Evolutionary conservation across 37 sponge, comb jelly and placozoan species (phyloP).

Genomic region (Crambe crambe): DNA sequence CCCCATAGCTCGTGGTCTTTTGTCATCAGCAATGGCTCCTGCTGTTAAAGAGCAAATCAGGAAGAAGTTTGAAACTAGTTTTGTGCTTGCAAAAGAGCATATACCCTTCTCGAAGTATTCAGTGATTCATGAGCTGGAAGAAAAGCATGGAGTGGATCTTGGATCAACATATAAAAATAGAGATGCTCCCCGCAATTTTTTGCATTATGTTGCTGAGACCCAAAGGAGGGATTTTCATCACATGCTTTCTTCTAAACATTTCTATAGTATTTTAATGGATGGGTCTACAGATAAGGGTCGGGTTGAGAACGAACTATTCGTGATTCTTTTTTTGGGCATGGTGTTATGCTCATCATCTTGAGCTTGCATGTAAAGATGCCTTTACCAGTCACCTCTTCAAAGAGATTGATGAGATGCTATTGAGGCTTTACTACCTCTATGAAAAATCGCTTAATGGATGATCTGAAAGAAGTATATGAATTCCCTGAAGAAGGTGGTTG

Average conservation of each 20-base stretch:
- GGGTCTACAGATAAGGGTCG: slow-evolving; percentile 42
- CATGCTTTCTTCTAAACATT: slow-evolving; percentile 7
- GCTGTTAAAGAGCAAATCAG: slow-evolving; percentile 5
- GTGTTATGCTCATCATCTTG: too few relatives aligned
- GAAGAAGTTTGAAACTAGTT: slow-evolving; percentile 48
- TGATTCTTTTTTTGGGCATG: slow-evolving; percentile 10
- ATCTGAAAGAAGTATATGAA: too few relatives aligned
- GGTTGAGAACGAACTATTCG: slow-evolving; percentile 64
- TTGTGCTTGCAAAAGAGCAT: slow-evolving; percentile 27
- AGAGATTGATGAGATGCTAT: too few relatives aligned
- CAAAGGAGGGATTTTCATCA: slow-evolving; percentile 17
- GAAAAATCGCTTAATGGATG: too few relatives aligned
- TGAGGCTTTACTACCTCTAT: too few relatives aligned
- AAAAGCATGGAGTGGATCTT: slow-evolving; percentile 61
- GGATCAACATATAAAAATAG: slow-evolving; percentile 30
- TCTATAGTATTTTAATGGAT: slow-evolving; percentile 73
- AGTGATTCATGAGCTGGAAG: slow-evolving; percentile 34
- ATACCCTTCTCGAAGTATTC: slow-evolving; percentile 53
- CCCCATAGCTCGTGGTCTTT: slow-evolving; percentile 41
- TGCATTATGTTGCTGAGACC: slow-evolving; percentile 47
- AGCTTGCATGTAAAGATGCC: too few relatives aligned
- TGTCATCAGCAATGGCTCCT: slow-evolving; percentile 15
- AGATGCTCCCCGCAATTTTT: slow-evolving; percentile 28
- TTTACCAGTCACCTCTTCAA: too few relatives aligned
- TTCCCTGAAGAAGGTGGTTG: too few relatives aligned